Base-by-base conservation (phyloP, 2,113 vertebrate species). In the Lepus timidus region DNA sequence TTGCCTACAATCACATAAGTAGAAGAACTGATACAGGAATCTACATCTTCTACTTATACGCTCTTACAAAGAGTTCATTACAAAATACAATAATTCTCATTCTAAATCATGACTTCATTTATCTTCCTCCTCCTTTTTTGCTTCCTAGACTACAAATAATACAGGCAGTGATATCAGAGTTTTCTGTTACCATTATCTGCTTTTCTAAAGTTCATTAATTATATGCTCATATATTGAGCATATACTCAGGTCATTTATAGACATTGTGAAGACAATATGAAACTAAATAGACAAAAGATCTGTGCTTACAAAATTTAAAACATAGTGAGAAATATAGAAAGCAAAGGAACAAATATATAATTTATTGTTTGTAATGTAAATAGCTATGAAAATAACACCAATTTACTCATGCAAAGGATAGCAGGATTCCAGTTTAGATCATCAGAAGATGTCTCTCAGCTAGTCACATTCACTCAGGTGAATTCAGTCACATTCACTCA, bases 351-450 rank as follows among this genome's bases (percentile, higher is more conserved):
- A 90, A 33, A 78, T 9, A 61, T 7, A 8, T 25, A 84, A 61
- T 65, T 27, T 55, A 64, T 80, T 67, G 20, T 31, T 23, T 55
- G 1, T 20, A 71, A 11, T n/a, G 1, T 65, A n/a, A 33, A 87
- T 14, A 1, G 44, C 23, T 29, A 5, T 25, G 82, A 75, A 49
- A 29, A 62, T 27, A 4, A 86, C 20, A 70, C 6, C 8, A 22
- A 6, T 67, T 10, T 75, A 6, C 6, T 10, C 1, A 1, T n/a
- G 44, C 7, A 10, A 44, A 68, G n/a, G 44, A 3, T 0, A 13
- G 33, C 14, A n/a, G 9, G 61, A 1, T 64, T 23, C 20, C 22
- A 49, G 52, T 68, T 80, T 44, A 75, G 78, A 6, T 33, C 22
- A 10, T 44, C 23, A 44, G 29, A 39, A 19, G 51, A 74, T 20